Base-by-base conservation (phyloP, 2,797 vertebrate species). In the Balearica regulorum region DNA sequence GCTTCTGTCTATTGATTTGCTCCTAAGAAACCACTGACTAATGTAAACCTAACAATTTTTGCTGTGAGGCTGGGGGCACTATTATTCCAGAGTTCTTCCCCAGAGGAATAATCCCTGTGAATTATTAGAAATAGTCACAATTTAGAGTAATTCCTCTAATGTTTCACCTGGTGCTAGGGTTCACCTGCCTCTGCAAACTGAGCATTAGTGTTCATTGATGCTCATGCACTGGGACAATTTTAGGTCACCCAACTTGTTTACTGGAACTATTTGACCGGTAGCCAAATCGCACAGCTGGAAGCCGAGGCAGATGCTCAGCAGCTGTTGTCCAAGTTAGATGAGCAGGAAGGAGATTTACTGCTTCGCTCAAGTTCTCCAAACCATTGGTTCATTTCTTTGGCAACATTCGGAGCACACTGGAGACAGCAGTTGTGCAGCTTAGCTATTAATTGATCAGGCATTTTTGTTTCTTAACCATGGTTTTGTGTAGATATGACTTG, bases 61-160 rank as follows among this genome's bases (percentile, higher is more conserved):
- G 12, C 37, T 71, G 37, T 46, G 16, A 65, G 14, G 18, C n/a
- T 33, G 37, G 75, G 31, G 0, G 0, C 2, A 1, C 48, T 68
- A 2, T 71, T 82, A 19, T 78, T 76, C 18, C 41, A 12, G n/a
- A 54, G n/a, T 29, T 86, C 89, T 92, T 91, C 65, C 84, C 41
- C 46, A n/a, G 19, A 82, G 55, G 43, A 94, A 43, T 69, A 79
- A 72, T 54, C 54, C 5, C 26, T 31, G 26, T 72, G 75, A 65
- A 55, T 73, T 71, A 43, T 43, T 69, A 83, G 13, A 44, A 72
- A 61, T 37, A 16, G 37, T 49, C 44, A 68, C 37, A 26, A 41
- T 31, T 66, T 10, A 37, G 62, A 64, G 20, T 26, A 57, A 80
- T 66, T 76, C 33, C 58, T 65, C 33, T 20, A 0, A 57, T 7